Percentiles rank a stretch among this genome's conserved stretches.
Conservation (phyloP, 2,797 vertebrate genomes). For the Rhinophrynus dorsalis region DNA sequence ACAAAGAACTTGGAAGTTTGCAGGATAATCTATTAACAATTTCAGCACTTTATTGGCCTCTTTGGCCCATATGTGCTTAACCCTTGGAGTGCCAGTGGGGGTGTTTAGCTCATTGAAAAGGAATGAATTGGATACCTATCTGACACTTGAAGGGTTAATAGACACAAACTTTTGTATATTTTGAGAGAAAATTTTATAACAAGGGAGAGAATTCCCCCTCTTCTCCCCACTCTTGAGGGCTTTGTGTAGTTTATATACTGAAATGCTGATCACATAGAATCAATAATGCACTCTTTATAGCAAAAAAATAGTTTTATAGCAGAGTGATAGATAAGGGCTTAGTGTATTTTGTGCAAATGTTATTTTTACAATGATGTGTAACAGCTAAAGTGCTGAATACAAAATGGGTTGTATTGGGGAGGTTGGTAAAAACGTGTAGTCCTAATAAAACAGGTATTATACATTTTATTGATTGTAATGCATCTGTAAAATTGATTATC, state of each 20-base stretch:
- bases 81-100: too few species aligned
- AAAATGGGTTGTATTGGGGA: neutral
- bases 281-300: conserved; percentile 34
- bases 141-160: too few species aligned
- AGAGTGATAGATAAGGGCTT: conserved; percentile 39
- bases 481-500: too few species aligned
- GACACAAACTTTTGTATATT: neutral
- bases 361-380: conserved; percentile 26
- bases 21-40: too few species aligned
- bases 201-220: neutral
- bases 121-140: too few species aligned
- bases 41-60: neutral
- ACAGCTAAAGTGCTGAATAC: neutral
- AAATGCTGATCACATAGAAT: neutral
- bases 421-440: neutral
- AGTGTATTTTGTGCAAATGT: conserved; percentile 11
- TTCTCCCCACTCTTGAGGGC: conserved; percentile 19
- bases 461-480: too few species aligned
- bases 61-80: too few species aligned
- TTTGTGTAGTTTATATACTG: conserved; percentile 22
- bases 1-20: too few species aligned
- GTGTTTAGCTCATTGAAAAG: too few species aligned
- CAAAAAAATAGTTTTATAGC: conserved; percentile 32
- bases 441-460: too few species aligned
- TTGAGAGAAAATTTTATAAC: neutral